A percentile compares a stretch with the other conserved stretches of the same genome.
Conservation (phyloP, 2,113 vertebrate species). For the Miniopterus natalensis region DNA sequence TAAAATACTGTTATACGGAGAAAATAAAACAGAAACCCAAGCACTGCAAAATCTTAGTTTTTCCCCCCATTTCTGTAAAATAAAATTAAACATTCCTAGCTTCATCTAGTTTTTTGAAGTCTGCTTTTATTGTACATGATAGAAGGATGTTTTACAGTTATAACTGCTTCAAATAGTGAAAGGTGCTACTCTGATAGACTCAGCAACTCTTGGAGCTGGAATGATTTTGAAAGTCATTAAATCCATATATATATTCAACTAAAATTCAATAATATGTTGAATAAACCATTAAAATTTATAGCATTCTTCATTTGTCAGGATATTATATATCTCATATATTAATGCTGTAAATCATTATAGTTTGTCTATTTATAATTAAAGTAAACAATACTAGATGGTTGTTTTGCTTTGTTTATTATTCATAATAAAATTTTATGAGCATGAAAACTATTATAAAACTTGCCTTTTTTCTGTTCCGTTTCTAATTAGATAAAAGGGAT, state of each 20-base stretch:
- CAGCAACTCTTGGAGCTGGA: background rate
- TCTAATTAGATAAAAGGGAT: background rate
- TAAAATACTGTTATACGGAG: constrained; percentile 22
- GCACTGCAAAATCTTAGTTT: background rate
- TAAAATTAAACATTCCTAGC: constrained; percentile 27
- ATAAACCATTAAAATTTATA: constrained; percentile 25
- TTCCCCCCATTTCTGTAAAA: background rate
- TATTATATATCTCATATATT: background rate
- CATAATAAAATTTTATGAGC: background rate
- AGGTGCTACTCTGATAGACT: background rate
- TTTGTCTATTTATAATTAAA: background rate
- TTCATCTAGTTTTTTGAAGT: background rate
- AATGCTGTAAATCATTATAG: background rate
- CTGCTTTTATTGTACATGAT: constrained; percentile 28
- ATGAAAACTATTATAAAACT: background rate
- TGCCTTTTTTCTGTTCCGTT: background rate
- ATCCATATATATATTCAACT: background rate
- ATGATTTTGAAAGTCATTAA: constrained; percentile 62
- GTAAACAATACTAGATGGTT: background rate
- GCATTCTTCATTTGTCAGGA: constrained; percentile 11
- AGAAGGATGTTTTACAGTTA: background rate
- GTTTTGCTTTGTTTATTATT: constrained; percentile 21
- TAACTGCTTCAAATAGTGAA: background rate
- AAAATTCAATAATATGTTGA: constrained; percentile 19
- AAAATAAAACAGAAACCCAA: constrained; percentile 4